A percentile compares a stretch with the other conserved stretches of the same genome.
Conservation (phyloP, 2,888 invertebrate species). For the Clitarchus hookeri region DNA sequence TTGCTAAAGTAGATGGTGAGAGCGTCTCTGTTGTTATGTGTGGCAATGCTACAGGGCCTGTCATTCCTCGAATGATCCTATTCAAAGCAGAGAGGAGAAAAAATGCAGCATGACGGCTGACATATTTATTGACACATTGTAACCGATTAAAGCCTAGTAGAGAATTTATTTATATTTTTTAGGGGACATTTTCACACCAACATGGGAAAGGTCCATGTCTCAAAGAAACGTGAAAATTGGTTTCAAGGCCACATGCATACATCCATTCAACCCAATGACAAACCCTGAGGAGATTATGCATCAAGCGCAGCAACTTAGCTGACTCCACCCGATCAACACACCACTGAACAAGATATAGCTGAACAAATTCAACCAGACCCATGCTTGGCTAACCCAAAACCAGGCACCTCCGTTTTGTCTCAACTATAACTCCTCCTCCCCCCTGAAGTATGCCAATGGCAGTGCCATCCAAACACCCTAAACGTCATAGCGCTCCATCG, state of each 20-base stretch:
- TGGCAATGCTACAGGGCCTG: background rate
- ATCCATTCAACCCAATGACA: background rate
- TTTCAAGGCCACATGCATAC: background rate
- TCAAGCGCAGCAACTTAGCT: background rate
- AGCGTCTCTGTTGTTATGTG: background rate
- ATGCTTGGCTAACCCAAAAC: background rate
- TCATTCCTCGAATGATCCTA: background rate
- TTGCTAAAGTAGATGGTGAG: background rate
- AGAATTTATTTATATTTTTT: background rate
- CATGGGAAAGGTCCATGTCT: background rate
- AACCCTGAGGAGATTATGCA: background rate
- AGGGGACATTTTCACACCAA: background rate
- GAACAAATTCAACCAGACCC: background rate
- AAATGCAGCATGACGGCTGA: background rate
- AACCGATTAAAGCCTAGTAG: background rate
- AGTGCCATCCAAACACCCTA: too few relatives aligned
- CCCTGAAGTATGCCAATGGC: too few relatives aligned
- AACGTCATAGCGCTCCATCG: too few relatives aligned
- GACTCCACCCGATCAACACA: background rate
- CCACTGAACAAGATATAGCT: background rate
- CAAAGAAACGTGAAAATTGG: background rate
- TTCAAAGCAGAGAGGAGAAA: background rate
- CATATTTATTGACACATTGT: background rate
- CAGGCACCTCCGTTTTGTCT: background rate
- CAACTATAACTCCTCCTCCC: background rate